phyloP scores from a whole-genome alignment of 1,140 invertebrate genomes.

The Heliconius hewitsoni region DNA sequence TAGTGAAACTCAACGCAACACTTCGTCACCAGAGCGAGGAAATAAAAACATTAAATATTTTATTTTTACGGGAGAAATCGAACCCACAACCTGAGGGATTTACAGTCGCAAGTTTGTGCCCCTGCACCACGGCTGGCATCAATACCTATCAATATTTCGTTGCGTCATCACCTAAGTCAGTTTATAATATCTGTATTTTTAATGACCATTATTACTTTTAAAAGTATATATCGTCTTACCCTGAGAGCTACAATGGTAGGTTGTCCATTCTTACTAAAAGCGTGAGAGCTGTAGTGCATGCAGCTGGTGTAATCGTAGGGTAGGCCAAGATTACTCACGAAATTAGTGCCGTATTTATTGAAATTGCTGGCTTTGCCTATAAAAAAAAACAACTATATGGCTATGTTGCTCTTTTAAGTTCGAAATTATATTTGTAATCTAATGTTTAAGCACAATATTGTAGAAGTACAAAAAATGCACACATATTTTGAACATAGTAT shows the following conservation, averaged over 20 bases:
- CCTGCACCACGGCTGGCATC: neutral
- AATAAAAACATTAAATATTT: too few species aligned
- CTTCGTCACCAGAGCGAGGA: neutral
- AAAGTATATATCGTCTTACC: slow-evolving; percentile 28
- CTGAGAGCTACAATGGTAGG: slow-evolving; percentile 81
- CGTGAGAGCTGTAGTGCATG: slow-evolving; percentile 89
- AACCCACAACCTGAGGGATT: too few species aligned
- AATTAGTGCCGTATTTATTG: slow-evolving; percentile 82
- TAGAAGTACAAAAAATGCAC: too few species aligned
- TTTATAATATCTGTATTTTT: neutral
- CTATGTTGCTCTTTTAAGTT: too few species aligned
- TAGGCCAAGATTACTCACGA: slow-evolving; percentile 83
- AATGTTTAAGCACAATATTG: too few species aligned
- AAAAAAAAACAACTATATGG: neutral
- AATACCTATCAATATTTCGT: too few species aligned
- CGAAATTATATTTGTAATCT: too few species aligned
- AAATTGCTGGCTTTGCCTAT: slow-evolving; percentile 85
- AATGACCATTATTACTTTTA: neutral
- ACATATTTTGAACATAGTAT: too few species aligned
- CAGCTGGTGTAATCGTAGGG: slow-evolving; percentile 90
- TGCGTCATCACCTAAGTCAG: too few species aligned
- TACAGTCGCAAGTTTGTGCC: neutral
- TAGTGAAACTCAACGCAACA: neutral
- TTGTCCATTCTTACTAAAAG: slow-evolving; percentile 87
- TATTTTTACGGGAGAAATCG: too few species aligned